phyloP scores from a whole-genome alignment of 53 echinoderm and acorn worm species.

The Luidia sarsii region DNA sequence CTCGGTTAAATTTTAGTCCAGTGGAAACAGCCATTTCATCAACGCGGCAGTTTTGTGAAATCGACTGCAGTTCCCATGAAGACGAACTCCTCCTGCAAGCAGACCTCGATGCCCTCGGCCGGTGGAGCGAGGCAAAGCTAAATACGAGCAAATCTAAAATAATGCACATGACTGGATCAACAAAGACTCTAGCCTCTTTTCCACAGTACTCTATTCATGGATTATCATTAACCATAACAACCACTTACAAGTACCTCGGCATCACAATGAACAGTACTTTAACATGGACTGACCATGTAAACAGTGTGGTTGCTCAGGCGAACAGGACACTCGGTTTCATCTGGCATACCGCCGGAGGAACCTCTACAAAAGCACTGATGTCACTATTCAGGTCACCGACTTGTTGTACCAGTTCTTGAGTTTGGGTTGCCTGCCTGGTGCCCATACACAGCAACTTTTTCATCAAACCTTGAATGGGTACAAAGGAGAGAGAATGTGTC shows the following conservation, averaged over 20 bases:
- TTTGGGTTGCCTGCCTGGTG: conserved; percentile 18
- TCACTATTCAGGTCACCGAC: conserved; percentile 6
- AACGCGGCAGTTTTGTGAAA: no score
- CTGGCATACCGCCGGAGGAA: conserved; percentile 1
- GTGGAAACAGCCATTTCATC: no score
- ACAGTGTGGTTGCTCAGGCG: no score
- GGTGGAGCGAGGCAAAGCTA: not conserved
- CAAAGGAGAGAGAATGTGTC: not conserved
- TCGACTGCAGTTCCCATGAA: not conserved
- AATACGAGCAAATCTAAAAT: not conserved
- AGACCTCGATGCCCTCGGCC: not conserved
- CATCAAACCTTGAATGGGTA: not conserved
- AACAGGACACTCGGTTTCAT: no score
- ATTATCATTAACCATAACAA: not conserved
- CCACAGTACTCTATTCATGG: not conserved
- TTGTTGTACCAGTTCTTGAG: not conserved
- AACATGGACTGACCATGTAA: no score
- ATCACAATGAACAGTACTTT: not conserved
- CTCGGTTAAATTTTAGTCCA: no score
- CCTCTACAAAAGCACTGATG: not conserved
- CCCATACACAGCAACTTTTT: conserved; percentile 6
- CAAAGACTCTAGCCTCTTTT: not conserved
- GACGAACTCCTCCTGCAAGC: not conserved
- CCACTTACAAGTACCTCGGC: not conserved
- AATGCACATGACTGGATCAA: conserved; percentile 2